Evolutionary conservation across 2,797 vertebrate species (phyloP).

Genomic region (Anguilla marmorata): DNA sequence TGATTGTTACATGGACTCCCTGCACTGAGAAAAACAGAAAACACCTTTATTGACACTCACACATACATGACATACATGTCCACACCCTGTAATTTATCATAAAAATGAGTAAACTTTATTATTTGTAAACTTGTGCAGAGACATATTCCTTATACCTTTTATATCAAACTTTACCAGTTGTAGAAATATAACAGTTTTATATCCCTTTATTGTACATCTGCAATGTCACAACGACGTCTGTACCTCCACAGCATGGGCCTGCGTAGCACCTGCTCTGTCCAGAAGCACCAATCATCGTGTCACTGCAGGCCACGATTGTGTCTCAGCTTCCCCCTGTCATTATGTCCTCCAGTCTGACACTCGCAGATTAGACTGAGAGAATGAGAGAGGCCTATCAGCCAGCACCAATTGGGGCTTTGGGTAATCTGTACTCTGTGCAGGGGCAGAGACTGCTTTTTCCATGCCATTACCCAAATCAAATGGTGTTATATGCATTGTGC

Average conservation of each 20-base stretch:
- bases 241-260: not conserved
- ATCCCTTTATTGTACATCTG: not conserved
- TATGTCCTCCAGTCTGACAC: not conserved
- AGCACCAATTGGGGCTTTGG: not conserved
- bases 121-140: not conserved
- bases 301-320: not conserved
- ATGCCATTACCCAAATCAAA: not conserved
- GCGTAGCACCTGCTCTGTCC: slow-evolving; percentile 1
- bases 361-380: not conserved
- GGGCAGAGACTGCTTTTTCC: not conserved
- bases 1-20: not conserved
- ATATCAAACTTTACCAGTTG: not conserved
- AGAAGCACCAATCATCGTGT: not conserved
- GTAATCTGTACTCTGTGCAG: not conserved
- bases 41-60: too few species aligned
- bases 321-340: not conserved
- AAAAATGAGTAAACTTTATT: not conserved
- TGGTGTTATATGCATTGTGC: not conserved
- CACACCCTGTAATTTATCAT: not conserved
- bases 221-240: not conserved
- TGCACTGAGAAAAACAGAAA: too few species aligned
- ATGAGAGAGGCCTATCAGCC: not conserved
- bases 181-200: not conserved
- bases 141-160: not conserved
- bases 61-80: not conserved